A percentile compares a stretch with the other conserved stretches of the same genome.
Conservation (phyloP, 1,140 invertebrate genomes). For the Hyles vespertilio region DNA sequence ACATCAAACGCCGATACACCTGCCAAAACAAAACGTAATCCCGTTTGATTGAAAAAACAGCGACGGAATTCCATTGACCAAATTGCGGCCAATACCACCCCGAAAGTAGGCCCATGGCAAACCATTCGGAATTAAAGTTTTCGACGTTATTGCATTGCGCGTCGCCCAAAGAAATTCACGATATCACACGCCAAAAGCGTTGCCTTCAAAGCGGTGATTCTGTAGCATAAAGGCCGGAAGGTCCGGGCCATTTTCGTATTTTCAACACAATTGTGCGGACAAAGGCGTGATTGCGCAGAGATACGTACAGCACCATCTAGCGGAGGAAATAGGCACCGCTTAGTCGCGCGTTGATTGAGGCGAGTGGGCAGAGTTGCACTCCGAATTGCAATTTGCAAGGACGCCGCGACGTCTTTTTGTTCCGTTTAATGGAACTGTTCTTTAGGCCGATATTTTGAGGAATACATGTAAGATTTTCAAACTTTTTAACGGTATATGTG, state of each 20-base stretch:
- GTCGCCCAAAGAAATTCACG: conserved; percentile 55
- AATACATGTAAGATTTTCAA: too few species aligned
- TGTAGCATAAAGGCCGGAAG: conserved; percentile 45
- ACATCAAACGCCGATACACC: neutral
- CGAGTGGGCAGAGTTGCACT: conserved; percentile 12
- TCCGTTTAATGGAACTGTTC: neutral
- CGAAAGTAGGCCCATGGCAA: conserved; percentile 12
- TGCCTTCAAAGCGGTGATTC: conserved; percentile 9
- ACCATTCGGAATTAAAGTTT: conserved; percentile 25
- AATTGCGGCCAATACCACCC: neutral
- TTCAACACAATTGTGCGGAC: conserved; percentile 30
- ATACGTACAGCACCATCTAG: conserved; percentile 57
- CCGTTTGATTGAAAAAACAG: conserved; percentile 4
- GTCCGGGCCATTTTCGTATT: conserved; percentile 27
- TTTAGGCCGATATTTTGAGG: too few species aligned
- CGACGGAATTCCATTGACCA: conserved; percentile 9
- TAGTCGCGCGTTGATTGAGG: conserved; percentile 40
- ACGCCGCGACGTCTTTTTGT: conserved; percentile 1
- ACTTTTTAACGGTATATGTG: too few species aligned
- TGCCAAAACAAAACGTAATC: neutral
- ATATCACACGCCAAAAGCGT: conserved; percentile 33
- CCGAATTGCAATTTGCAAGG: conserved; percentile 16
- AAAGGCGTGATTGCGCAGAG: conserved; percentile 56
- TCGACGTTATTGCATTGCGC: conserved; percentile 51
- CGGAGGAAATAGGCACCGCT: conserved; percentile 60